Evolutionary conservation across 2,113 vertebrate genomes (phyloP), one percentile per base, ranked within the genome.

Genomic region (Lampris megalopsis): DNA sequence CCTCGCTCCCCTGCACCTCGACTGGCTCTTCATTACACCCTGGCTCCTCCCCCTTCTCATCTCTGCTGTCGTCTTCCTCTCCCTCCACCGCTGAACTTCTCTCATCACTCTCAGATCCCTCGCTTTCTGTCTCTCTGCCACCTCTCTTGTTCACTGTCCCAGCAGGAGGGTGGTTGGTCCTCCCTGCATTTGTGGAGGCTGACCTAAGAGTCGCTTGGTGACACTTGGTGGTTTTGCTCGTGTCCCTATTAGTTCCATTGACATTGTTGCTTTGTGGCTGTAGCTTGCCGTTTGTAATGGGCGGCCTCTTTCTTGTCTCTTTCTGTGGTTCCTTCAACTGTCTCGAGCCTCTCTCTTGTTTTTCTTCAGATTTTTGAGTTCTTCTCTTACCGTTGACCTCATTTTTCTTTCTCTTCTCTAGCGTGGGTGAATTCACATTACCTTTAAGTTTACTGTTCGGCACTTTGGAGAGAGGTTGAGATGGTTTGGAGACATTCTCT

Each of bases 31-130:
- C 59, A 13, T 75, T 76, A 62, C 77, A 70, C n/a, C 45, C n/a
- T 53, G 6, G 35, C 69, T 89, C 79, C 63, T 89, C 87, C 67
- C 77, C 85, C 71, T 84, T 68, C 54, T 80, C 81, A 43, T 72
- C 61, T 24, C 85, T 74, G 62, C 73, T 81, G 5, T 60, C 82
- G 35, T 85, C 76, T 77, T 84, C 75, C 13, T 71, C 77, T 2
- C 7, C 66, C 7, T 67, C 75, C 50, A 85, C 84, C 45, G 0
- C 79, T 59, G 86, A 84, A 56, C 86, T 85, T 73, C 71, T 65
- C 52, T 50, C 50, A 57, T 86, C 58, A 4, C 73, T 88, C 24
- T 52, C 50, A 1, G 87, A 85, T 73, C 88, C 77, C 38, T 89
- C 84, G 57, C 54, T 77, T 41, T 81, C 67, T n/a, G 53, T 62